Percentiles rank a stretch among this genome's conserved stretches.
phyloP scores from a whole-genome alignment of 2,113 vertebrate genomes.

The Micromys minutus region DNA sequence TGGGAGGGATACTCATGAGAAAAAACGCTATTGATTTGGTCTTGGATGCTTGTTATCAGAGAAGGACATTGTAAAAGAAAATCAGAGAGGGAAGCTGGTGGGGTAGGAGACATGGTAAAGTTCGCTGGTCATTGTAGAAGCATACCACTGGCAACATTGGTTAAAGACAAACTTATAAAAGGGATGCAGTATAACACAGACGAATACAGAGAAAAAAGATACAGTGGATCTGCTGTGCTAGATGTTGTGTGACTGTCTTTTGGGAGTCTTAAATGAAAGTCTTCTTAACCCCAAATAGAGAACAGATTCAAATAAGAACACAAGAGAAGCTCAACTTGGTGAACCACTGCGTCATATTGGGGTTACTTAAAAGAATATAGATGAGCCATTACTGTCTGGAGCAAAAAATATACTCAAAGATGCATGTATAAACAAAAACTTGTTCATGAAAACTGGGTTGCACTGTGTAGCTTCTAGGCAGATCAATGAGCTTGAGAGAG shows the following conservation, averaged over 20 bases:
- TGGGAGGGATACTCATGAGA: neutral
- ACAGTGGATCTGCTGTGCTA: neutral
- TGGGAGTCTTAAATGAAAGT: neutral
- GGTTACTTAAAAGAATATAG: neutral
- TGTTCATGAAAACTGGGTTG: neutral
- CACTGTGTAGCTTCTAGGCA: neutral
- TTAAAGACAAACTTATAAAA: neutral
- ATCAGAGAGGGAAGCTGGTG: neutral
- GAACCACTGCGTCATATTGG: neutral
- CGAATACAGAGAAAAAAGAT: neutral
- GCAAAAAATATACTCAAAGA: neutral
- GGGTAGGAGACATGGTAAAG: neutral
- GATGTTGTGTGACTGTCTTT: neutral
- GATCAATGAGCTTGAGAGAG: neutral
- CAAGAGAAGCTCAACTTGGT: neutral
- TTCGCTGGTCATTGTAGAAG: neutral
- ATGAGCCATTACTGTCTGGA: neutral
- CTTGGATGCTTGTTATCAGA: neutral
- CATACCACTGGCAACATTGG: neutral
- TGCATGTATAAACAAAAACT: neutral
- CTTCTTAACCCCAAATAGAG: neutral
- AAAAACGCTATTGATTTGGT: neutral
- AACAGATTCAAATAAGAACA: neutral
- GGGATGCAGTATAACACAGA: rapidly evolving
- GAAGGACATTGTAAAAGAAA: neutral